Conservation (phyloP, 2,113 vertebrate genomes). For the Verasper variegatus region DNA sequence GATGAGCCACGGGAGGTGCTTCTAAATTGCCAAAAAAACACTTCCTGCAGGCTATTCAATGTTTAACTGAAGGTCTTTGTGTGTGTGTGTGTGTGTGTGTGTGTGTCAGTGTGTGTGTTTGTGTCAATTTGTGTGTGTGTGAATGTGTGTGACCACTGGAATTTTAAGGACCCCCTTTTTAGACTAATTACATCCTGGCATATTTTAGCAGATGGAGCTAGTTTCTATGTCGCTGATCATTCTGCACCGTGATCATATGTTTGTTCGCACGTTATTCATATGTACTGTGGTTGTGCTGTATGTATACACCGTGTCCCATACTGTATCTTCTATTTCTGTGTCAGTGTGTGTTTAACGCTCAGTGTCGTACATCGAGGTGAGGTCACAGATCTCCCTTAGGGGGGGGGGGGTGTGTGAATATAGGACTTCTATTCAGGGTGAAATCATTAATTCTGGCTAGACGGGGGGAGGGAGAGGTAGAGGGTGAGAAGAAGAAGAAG, state of each 20-base stretch:
- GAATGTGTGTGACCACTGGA: slow-evolving; percentile 58
- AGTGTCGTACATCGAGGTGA: slow-evolving; percentile 61
- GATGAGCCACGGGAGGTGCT: slow-evolving; percentile 73
- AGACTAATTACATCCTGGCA: slow-evolving; percentile 73
- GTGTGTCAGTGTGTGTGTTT: background rate
- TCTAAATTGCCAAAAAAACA: slow-evolving; percentile 70
- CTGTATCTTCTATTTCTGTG: slow-evolving; percentile 57
- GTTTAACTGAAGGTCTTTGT: slow-evolving; percentile 73
- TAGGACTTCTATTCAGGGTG: slow-evolving; percentile 70
- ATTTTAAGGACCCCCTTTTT: slow-evolving; percentile 75
- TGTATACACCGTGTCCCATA: background rate
- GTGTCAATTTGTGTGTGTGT: slow-evolving; percentile 50
- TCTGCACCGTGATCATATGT: slow-evolving; percentile 24
- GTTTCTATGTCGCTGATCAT: slow-evolving; percentile 61
- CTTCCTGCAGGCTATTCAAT: slow-evolving; percentile 77
- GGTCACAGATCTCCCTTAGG: slow-evolving; percentile 69
- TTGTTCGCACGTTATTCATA: background rate
- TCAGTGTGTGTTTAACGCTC: slow-evolving; percentile 66
- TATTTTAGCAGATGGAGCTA: slow-evolving; percentile 51
- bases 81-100: slow-evolving; percentile 68
- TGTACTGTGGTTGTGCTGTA: background rate
- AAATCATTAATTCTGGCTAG: slow-evolving; percentile 74
- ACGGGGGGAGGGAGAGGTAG: slow-evolving; percentile 34
- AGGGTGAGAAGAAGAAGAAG: slow-evolving; percentile 35
- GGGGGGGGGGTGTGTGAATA: slow-evolving; percentile 55